Percentiles rank a stretch among this genome's conserved stretches.
These are phyloP conservation scores for Beroe ovata DNA, from an alignment of 37 sponge, comb jelly and placozoan genomes.

Conservation along the genomic window DNA sequence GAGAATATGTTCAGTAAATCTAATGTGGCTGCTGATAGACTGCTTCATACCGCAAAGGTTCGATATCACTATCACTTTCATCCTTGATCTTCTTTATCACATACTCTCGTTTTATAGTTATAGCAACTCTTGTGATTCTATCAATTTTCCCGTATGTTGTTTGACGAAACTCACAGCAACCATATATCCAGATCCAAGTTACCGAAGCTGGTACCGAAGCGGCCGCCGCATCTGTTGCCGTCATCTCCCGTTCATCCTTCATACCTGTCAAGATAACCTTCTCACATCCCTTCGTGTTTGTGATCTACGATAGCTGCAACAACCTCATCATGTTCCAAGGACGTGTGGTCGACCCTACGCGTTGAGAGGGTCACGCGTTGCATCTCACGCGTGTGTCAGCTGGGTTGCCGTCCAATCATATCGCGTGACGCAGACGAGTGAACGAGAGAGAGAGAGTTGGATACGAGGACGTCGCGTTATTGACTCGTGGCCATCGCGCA, in stretches of 20 bases:
- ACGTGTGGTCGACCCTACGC: slow-evolving; percentile 7
- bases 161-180: too few species aligned
- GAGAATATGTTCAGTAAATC: background rate
- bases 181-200: slow-evolving; percentile 9
- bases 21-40: background rate
- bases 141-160: too few species aligned
- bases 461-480: too few species aligned
- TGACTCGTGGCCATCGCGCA: too few species aligned
- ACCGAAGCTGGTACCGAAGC: slow-evolving; percentile 63
- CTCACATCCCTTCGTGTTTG: slow-evolving; percentile 45
- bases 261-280: background rate
- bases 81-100: too few species aligned
- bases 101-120: too few species aligned
- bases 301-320: slow-evolving; percentile 64
- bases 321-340: slow-evolving; percentile 66
- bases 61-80: background rate
- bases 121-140: too few species aligned
- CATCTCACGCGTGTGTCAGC: background rate
- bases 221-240: slow-evolving; percentile 10
- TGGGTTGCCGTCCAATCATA: background rate
- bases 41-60: slow-evolving; percentile 28
- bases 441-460: too few species aligned
- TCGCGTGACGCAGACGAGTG: too few species aligned
- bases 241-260: background rate
- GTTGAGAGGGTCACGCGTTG: background rate